phyloP scores from a whole-genome alignment of 2,888 invertebrate genomes.

The Ditula angustiorana region DNA sequence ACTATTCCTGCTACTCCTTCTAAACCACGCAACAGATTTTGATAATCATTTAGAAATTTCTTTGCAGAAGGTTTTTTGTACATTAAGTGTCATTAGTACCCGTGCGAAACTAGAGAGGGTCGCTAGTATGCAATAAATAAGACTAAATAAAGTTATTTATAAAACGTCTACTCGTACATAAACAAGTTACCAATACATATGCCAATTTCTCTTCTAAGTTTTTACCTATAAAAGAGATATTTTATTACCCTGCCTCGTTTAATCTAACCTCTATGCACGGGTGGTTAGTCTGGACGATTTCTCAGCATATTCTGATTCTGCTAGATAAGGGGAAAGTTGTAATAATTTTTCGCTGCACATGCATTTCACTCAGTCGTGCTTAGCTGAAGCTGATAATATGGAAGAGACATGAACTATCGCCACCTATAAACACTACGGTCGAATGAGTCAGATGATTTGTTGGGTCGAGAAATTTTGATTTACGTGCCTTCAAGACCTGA shows the following conservation, averaged over 20 bases:
- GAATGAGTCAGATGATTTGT: conserved; percentile 42
- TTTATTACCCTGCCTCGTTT: not conserved
- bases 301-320: conserved; percentile 41
- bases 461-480: conserved; percentile 25
- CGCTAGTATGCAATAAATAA: no score
- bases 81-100: no score
- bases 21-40: no score
- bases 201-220: no score
- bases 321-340: conserved; percentile 46
- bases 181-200: no score
- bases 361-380: conserved; percentile 47
- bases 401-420: conserved; percentile 41
- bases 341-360: conserved; percentile 48
- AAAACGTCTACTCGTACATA: no score
- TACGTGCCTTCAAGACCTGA: conserved; percentile 5
- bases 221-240: no score
- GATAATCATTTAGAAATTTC: no score
- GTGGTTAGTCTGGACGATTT: conserved; percentile 34
- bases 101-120: no score
- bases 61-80: no score
- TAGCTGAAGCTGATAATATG: conserved; percentile 45
- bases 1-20: no score
- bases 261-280: not conserved
- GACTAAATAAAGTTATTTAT: no score
- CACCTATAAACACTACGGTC: conserved; percentile 42